phyloP scores from a whole-genome alignment of 2,888 invertebrate species.

The Sylvicola cinctus region DNA sequence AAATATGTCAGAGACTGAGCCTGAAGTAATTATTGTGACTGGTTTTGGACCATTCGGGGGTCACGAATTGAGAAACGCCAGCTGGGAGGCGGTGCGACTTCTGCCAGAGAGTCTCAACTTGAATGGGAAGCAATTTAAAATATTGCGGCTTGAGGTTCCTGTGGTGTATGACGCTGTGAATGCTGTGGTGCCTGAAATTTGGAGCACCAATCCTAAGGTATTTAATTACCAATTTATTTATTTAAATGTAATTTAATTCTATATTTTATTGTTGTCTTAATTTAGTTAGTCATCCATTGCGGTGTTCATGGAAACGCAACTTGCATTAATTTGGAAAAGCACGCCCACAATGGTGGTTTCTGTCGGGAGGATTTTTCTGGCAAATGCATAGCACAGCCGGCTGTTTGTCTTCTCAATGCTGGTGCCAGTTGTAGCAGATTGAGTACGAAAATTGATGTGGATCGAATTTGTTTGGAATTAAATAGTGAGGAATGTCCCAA shows the following conservation, averaged over 20 bases:
- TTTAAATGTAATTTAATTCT: neutral
- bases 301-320: conserved; percentile 20
- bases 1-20: conserved; percentile 1
- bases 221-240: neutral
- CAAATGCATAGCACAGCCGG: conserved; percentile 11
- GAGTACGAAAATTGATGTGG: conserved; percentile 17
- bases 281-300: conserved; percentile 22
- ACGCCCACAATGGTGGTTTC: conserved; percentile 22
- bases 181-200: conserved; percentile 33
- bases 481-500: conserved; percentile 2
- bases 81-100: conserved; percentile 53
- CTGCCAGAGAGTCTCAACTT: conserved; percentile 21
- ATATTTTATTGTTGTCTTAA: conserved; percentile 2
- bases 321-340: conserved; percentile 19
- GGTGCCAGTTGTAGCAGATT: conserved; percentile 12
- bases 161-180: conserved; percentile 45
- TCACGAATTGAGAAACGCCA: conserved; percentile 44
- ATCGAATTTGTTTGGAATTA: conserved; percentile 24
- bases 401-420: conserved; percentile 11
- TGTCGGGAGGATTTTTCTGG: conserved; percentile 17
- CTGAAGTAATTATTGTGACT: conserved; percentile 28
- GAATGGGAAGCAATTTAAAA: conserved; percentile 21
- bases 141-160: conserved; percentile 34
- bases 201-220: conserved; percentile 42
- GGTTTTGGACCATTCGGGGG: conserved; percentile 61